Percentiles rank a stretch among this genome's conserved stretches.
Evolutionary conservation across 2,113 vertebrate genomes (phyloP).

Genomic region (Corvus moneduloides): DNA sequence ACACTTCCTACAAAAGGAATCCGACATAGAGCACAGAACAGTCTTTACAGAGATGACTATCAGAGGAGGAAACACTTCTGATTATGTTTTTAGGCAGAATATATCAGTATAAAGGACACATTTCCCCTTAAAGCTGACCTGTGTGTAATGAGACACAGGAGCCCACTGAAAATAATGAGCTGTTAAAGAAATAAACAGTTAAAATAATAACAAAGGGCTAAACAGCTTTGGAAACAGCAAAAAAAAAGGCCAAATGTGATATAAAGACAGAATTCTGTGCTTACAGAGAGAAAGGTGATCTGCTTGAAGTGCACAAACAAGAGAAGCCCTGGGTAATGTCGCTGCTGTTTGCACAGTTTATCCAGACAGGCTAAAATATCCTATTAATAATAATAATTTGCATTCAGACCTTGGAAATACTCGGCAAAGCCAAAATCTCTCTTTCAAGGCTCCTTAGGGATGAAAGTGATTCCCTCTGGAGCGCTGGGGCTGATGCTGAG

Average conservation of each 20-base stretch:
- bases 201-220: slow-evolving; percentile 44
- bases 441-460: neutral
- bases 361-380: slow-evolving; percentile 22
- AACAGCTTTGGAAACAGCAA: neutral
- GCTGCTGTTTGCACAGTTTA: slow-evolving; percentile 21
- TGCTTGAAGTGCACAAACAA: slow-evolving; percentile 26
- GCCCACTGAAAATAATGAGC: slow-evolving; percentile 57
- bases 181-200: slow-evolving; percentile 60
- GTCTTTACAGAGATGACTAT: neutral
- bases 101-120: neutral
- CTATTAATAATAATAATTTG: neutral
- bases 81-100: slow-evolving; percentile 2
- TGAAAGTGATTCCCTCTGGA: neutral
- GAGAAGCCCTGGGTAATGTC: neutral
- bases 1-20: neutral
- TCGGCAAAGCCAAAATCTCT: neutral
- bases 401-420: neutral
- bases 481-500: neutral
- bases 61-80: slow-evolving; percentile 2
- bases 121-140: slow-evolving; percentile 15
- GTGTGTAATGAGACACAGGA: slow-evolving; percentile 53
- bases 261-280: neutral
- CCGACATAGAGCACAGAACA: neutral
- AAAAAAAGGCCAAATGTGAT: neutral
- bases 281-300: slow-evolving; percentile 16